Evolutionary conservation across 2,888 invertebrate genomes (phyloP), one percentile per base, ranked within the genome.

Genomic region (Hydriomena furcata): DNA sequence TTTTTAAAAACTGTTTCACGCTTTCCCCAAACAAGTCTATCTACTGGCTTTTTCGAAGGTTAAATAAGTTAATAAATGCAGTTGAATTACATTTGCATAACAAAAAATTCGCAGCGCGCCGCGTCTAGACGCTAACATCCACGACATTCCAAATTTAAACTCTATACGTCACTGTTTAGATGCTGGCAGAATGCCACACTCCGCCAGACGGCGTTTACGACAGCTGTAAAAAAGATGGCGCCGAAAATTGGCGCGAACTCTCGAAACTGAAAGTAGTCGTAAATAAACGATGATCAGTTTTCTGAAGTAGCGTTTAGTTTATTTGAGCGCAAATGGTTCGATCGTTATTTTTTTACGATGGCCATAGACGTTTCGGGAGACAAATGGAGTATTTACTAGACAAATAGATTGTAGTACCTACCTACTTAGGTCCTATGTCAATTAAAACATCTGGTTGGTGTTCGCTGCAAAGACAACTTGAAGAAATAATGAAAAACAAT

Each of bases 121-220:
- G 10, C 20, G 37, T 23, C 31, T 47, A 47, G 20, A 30, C 31
- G 31, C 31, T 30, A 24, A 35, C 7, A 7, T 27, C 31, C 27
- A 54, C 20, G 42, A 23, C 41, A 48, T 59, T 59, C 52, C 40
- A 54, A 56, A 47, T 47, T 54, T 56, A 56, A 59, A 56, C 43
- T 28, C 1, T 10, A 37, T 30, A 56, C 59, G 59, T 56, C 56
- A 56, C 31, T 38, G 6, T 43, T 11, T 11, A 13, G 12, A 40
- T 10, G 20, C 49, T 59, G 59, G 59, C 54, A 7, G 38, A 24
- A 44, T 49, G 54, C 55, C 60, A 52, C 25, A 17, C 23, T 40
- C 34, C 28, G 28, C 54, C 55, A 60, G 60, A 60, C 60, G 35
- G 54, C 55, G 60, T 60, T 60, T 57, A 57, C 51, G 51, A 51